Base-by-base conservation (phyloP, 2,888 invertebrate genomes). In the Podabrus alpinus region DNA sequence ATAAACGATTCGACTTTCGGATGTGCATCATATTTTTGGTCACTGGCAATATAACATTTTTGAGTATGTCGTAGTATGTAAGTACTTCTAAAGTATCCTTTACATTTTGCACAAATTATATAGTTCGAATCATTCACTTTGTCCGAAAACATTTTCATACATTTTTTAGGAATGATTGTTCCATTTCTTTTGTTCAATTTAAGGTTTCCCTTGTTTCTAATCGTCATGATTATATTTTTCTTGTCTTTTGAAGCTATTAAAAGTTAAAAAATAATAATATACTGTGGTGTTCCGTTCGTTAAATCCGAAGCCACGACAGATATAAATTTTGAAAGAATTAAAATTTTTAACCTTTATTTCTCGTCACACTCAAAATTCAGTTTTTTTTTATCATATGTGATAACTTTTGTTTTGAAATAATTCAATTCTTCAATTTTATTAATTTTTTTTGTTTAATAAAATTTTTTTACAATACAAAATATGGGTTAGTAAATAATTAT, bases 1-100 rank as follows among this genome's bases (percentile, higher is more conserved):
- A 70, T 62, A 64, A 70, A 70, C n/a, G 70, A 70, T 64, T 70
- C 70, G 1, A 70, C 70, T 62, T 62, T 70, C 17, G 70, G 70
- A 62, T 70, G 61, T 70, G 61, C 25, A 17, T 64, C 25, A 62
- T 29, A 17, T 62, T 24, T 70, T 64, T 70, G 7, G 59, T 59
- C 59, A 59, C n/a, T n/a, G n/a, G 10, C 9, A 60, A 13, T 19
- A 59, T 21, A 11, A 69, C 69, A 69, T 25, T 61, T 69, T 69
- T 69, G 19, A 61, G 59, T 69, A 61, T 69, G 69, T 60, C 69
- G 21, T 15, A 69, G 62, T 19, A 69, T 61, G 21, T 69, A 69
- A 15, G 24, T 69, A 25, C 61, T 69, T 69, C 59, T 69, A 59
- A 69, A 21, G 68, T 59, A 69, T 19, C 68, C 68, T 69, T 69